A percentile compares a stretch with the other conserved stretches of the same genome.
phyloP scores from a whole-genome alignment of 1,140 invertebrate genomes.

The Pseudomyrmex dendroicus region DNA sequence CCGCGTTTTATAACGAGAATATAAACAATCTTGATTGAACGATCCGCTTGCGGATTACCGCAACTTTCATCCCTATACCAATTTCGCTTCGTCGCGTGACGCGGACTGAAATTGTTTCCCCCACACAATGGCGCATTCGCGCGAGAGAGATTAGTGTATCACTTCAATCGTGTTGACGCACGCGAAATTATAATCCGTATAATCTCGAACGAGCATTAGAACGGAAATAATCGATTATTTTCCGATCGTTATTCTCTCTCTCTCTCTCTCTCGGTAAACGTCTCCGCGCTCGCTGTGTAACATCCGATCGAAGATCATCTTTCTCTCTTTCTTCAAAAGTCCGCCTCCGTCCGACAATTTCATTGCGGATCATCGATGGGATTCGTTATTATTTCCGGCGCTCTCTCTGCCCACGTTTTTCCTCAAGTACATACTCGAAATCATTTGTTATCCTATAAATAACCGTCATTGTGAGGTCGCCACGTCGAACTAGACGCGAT shows the following conservation, averaged over 20 bases:
- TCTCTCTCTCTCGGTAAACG: conserved; percentile 1
- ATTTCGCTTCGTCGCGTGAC: not conserved
- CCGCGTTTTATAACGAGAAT: not conserved
- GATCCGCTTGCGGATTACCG: not conserved
- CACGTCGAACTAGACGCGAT: conserved; percentile 41
- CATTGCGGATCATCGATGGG: conserved; percentile 5
- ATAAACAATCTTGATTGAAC: not conserved
- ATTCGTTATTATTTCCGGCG: conserved; percentile 30
- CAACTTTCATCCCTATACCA: not conserved
- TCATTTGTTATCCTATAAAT: conserved; percentile 11
- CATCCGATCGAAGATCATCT: not conserved
- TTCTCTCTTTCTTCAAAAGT: not conserved
- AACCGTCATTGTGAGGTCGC: conserved; percentile 8
- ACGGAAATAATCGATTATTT: no score
- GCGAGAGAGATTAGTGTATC: not conserved
- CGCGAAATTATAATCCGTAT: conserved; percentile 4
- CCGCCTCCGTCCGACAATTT: conserved; percentile 21
- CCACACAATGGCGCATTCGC: conserved; percentile 4
- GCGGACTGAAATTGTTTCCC: not conserved
- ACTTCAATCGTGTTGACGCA: not conserved
- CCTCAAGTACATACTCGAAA: not conserved
- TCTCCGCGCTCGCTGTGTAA: not conserved
- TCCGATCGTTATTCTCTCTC: conserved; percentile 1
- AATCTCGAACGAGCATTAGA: no score
- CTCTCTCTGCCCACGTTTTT: conserved; percentile 18